phyloP scores from a whole-genome alignment of 2,797 vertebrate genomes.

The Notolepis coatsorum region DNA sequence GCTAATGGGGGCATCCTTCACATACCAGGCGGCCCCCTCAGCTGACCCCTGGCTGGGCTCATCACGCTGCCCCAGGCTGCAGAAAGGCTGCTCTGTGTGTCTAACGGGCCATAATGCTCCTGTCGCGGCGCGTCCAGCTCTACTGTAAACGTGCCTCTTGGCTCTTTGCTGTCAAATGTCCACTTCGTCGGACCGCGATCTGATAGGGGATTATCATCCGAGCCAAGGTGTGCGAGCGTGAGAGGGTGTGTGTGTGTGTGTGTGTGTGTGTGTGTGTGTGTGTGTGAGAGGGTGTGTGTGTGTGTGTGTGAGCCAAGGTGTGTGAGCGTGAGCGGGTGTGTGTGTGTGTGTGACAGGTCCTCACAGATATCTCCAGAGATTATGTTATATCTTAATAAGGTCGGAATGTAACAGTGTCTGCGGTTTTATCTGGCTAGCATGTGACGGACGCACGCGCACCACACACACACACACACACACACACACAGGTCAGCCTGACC shows the following conservation, averaged over 20 bases:
- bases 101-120: constrained; percentile 64
- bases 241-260: constrained; percentile 12
- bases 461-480: neutral
- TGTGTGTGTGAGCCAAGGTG: neutral
- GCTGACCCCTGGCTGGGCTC: constrained; percentile 51
- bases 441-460: neutral
- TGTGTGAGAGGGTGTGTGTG: neutral
- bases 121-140: constrained; percentile 35
- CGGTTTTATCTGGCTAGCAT: constrained; percentile 7
- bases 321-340: no score
- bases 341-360: constrained; percentile 8
- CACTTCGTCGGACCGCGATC: constrained; percentile 17
- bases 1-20: constrained; percentile 66
- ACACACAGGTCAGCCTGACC: constrained; percentile 18
- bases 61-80: constrained; percentile 39
- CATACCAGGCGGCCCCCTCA: constrained; percentile 67
- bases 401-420: constrained; percentile 35
- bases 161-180: constrained; percentile 35
- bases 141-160: constrained; percentile 38
- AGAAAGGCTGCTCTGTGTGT: constrained; percentile 66
- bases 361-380: constrained; percentile 22
- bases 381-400: constrained; percentile 42
- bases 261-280: neutral
- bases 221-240: no score
- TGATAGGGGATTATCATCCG: constrained; percentile 23